phyloP scores from a whole-genome alignment of 2,888 invertebrate genomes.

The Phoenoteleia sp. region DNA sequence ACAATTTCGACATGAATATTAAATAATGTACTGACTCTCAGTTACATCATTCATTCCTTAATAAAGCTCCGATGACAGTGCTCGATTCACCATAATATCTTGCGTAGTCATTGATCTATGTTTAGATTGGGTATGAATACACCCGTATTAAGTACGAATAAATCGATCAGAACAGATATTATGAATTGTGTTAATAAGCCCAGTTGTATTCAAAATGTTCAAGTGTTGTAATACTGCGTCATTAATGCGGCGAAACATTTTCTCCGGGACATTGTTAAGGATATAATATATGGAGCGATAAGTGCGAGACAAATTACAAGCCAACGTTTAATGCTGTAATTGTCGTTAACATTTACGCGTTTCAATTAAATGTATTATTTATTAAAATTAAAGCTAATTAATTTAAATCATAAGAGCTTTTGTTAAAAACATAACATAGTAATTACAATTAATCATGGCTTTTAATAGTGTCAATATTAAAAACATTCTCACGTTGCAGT shows the following conservation, averaged over 20 bases:
- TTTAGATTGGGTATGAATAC: conserved; percentile 5
- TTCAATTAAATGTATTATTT: background rate
- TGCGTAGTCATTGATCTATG: conserved; percentile 23
- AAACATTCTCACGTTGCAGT: too few relatives aligned
- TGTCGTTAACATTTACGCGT: background rate
- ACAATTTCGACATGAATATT: background rate
- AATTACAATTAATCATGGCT: too few relatives aligned
- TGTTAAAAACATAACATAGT: too few relatives aligned
- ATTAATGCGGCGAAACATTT: background rate
- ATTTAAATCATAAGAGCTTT: too few relatives aligned
- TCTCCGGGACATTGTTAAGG: background rate
- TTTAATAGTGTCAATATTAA: too few relatives aligned
- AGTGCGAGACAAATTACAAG: background rate
- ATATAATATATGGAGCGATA: background rate
- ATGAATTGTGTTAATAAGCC: conserved; percentile 8
- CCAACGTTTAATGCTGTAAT: background rate
- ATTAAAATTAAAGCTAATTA: too few relatives aligned
- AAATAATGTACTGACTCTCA: background rate
- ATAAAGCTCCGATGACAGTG: conserved; percentile 28
- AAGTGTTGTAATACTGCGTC: background rate
- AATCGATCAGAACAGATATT: conserved; percentile 6
- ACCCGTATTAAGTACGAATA: conserved; percentile 4
- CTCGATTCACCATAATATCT: conserved; percentile 3
- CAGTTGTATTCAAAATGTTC: background rate
- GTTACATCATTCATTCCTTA: conserved; percentile 1